These are phyloP conservation scores for Scaptomyza montana DNA, from an alignment of 1,140 invertebrate genomes.

Conservation along the genomic window DNA sequence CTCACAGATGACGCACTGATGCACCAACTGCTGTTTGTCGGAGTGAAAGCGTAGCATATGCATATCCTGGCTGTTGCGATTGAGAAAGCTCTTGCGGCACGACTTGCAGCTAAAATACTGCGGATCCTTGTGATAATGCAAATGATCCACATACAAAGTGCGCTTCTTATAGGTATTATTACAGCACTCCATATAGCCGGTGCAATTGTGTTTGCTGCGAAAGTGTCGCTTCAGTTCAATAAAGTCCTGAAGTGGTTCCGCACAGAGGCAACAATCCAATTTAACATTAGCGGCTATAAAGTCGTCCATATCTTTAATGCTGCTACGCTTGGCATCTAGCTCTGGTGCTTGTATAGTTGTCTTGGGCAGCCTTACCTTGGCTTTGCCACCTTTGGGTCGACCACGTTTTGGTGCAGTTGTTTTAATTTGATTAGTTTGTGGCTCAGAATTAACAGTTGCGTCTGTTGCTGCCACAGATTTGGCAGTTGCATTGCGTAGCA, in stretches of 20 bases:
- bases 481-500: conserved; percentile 34
- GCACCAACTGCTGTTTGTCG: conserved; percentile 66
- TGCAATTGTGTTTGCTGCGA: conserved; percentile 55
- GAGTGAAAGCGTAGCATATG: conserved; percentile 74
- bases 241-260: conserved; percentile 54
- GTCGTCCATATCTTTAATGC: conserved; percentile 71
- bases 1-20: conserved; percentile 61
- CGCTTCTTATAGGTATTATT: conserved; percentile 77
- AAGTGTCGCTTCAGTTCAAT: conserved; percentile 71
- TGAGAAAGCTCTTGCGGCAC: conserved; percentile 66
- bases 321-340: conserved; percentile 43
- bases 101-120: conserved; percentile 68
- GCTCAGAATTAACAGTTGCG: not conserved
- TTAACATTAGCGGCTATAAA: conserved; percentile 72
- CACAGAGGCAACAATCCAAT: conserved; percentile 63
- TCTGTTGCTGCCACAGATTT: too few relatives aligned
- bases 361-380: conserved; percentile 23
- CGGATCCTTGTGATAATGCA: conserved; percentile 75
- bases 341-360: not conserved
- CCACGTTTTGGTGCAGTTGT: not conserved
- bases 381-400: not conserved
- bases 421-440: not conserved
- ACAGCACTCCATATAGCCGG: conserved; percentile 72
- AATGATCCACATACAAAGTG: conserved; percentile 64
- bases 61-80: conserved; percentile 72